Percentiles rank a stretch among this genome's conserved stretches.
phyloP scores from a whole-genome alignment of 2,113 vertebrate genomes.

The Tragelaphus buxtoni region DNA sequence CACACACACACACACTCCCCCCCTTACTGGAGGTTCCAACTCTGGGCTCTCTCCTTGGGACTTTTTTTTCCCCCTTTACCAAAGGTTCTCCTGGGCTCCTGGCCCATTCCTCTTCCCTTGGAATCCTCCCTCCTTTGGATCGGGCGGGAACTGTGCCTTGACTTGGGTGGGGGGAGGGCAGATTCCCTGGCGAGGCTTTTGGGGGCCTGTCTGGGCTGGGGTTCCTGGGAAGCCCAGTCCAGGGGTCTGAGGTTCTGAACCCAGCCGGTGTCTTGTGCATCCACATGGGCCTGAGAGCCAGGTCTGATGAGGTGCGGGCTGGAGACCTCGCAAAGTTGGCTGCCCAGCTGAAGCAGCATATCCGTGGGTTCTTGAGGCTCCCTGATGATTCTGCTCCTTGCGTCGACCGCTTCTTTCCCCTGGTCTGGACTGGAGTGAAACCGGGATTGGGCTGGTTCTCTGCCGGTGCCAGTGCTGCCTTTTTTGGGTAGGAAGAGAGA shows the following conservation, averaged over 20 bases:
- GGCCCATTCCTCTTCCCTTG: neutral
- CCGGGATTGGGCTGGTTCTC: neutral
- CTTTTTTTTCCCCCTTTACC: neutral
- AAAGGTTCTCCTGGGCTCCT: neutral
- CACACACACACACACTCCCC: neutral
- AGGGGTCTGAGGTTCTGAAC: neutral
- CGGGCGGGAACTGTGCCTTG: neutral
- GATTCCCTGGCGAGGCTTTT: neutral
- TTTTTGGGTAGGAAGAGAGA: conserved; percentile 35
- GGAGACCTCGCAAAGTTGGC: neutral
- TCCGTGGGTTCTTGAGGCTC: neutral
- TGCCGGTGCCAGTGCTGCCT: conserved; percentile 24
- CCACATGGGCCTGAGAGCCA: neutral
- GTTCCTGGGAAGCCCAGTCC: neutral
- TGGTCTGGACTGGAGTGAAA: neutral
- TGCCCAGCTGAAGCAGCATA: neutral
- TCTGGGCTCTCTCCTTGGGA: neutral
- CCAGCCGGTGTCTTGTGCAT: neutral
- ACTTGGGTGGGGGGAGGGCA: neutral
- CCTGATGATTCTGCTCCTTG: neutral
- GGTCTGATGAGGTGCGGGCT: neutral
- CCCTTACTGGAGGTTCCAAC: neutral
- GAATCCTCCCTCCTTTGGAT: neutral
- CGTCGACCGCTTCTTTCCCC: neutral
- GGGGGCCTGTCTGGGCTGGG: neutral